Evolutionary conservation across 2,113 vertebrate species (phyloP).

Genomic region (Leucosticte australis): DNA sequence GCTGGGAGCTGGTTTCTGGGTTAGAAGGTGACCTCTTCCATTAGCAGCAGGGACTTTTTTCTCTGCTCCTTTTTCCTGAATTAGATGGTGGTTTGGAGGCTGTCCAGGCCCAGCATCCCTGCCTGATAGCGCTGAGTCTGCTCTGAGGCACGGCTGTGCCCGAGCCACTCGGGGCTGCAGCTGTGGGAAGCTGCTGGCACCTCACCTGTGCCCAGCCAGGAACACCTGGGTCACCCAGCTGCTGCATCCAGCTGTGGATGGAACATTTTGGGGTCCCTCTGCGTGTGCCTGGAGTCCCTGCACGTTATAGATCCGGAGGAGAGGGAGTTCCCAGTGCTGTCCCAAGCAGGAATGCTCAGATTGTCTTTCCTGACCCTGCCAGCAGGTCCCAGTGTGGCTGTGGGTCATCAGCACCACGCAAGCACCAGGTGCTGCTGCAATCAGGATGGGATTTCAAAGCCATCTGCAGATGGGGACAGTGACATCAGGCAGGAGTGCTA

Average conservation of each 20-base stretch:
- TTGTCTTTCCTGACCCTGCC: neutral
- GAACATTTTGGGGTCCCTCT: neutral
- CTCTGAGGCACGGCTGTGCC: neutral
- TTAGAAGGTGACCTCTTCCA: conserved; percentile 63
- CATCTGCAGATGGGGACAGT: neutral
- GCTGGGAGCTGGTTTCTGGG: neutral
- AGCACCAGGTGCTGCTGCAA: neutral
- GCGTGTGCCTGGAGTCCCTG: accelerated
- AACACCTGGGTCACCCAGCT: neutral
- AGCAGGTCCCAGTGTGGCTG: neutral
- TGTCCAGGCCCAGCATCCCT: conserved; percentile 11
- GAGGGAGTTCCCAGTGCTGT: neutral
- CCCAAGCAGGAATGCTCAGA: accelerated
- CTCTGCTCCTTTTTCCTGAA: neutral
- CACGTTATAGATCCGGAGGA: accelerated
- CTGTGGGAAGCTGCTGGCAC: neutral
- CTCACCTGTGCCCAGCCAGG: accelerated
- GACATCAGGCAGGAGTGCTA: neutral
- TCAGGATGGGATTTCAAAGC: neutral
- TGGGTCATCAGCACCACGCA: accelerated
- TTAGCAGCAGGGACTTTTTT: neutral
- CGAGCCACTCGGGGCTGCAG: accelerated
- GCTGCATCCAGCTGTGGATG: neutral
- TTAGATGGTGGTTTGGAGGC: conserved; percentile 41
- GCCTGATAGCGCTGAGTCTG: neutral